These are phyloP conservation scores for Limanda limanda DNA, from an alignment of 2,113 vertebrate species.

Conservation along the genomic window DNA sequence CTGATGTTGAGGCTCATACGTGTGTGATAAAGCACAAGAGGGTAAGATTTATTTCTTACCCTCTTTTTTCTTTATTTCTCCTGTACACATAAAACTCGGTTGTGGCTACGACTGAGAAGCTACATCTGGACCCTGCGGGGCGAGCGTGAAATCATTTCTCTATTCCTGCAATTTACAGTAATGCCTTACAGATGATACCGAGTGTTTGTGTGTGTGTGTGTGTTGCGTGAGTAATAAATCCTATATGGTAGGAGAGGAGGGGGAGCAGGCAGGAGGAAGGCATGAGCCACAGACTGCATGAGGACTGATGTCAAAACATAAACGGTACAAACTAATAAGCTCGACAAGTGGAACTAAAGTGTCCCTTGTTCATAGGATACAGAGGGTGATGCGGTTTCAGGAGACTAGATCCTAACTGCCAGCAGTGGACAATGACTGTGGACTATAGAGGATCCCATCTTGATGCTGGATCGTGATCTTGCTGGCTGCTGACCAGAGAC, in stretches of 20 bases:
- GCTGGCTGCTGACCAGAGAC: too few species aligned
- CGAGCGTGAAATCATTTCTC: conserved; percentile 73
- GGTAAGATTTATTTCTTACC: conserved; percentile 40
- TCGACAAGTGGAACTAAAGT: conserved; percentile 34
- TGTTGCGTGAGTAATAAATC: conserved; percentile 41
- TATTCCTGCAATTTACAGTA: conserved; percentile 74
- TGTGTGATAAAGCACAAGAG: conserved; percentile 29
- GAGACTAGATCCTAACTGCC: too few species aligned
- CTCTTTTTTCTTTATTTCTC: conserved; percentile 32
- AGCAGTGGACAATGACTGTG: too few species aligned
- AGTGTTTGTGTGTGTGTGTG: conserved; percentile 6
- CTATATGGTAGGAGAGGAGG: conserved; percentile 39
- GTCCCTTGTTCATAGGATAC: conserved; percentile 29
- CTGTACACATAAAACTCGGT: conserved; percentile 46
- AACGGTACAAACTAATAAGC: conserved; percentile 45
- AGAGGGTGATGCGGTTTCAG: conserved; percentile 22
- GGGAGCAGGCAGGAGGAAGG: conserved; percentile 24
- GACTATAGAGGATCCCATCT: too few species aligned
- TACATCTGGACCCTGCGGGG: conserved; percentile 69
- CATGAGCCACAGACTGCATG: conserved; percentile 30
- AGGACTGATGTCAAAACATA: conserved; percentile 54
- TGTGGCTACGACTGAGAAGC: conserved; percentile 28
- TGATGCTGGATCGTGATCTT: too few species aligned
- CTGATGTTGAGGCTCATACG: conserved; percentile 20
- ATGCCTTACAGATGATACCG: conserved; percentile 76